Base-by-base conservation (phyloP, 2,797 vertebrate genomes). In the Parambassis ranga region DNA sequence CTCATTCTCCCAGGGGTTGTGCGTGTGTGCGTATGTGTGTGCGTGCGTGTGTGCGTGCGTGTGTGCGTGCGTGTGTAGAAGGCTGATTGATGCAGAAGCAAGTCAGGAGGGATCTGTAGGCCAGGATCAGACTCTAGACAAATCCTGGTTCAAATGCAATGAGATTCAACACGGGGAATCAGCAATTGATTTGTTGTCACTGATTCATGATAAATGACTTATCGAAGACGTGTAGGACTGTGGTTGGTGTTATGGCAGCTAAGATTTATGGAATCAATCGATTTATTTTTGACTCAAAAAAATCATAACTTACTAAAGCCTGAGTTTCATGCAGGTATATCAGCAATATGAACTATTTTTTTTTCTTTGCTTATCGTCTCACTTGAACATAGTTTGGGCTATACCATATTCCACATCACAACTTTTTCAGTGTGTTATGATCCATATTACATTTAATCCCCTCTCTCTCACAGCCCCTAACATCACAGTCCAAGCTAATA, bases 221-320 rank as follows among this genome's bases (percentile, higher is more conserved):
- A 16, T 66, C 41, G 53, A 42, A 18, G 30, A 65, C 46, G 5
- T 38, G 59, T 55, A 32, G 52, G 43, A 74, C 71, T 73, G 75
- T 64, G 61, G 70, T 79, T 48, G 50, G 65, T 57, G 66, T 73
- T 75, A 79, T 82, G 87, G 84, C 84, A 87, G 83, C 79, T 85
- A 73, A 78, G 65, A 83, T 82, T 81, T 71, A 82, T 77, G 71
- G 65, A 72, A 77, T 81, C 63, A 68, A 44, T 81, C 64, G 47
- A 41, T 64, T 79, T 75, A 65, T 74, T 79, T 64, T 71, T 69
- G 55, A 80, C 51, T 68, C 13, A 14, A 75, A 14, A 75, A 77
- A 82, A 72, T 72, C 46, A 72, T 64, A 65, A 35, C 46, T 56
- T 19, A 27, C 27, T 55, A 36, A 70, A 68, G 13, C 41, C 35